Evolutionary conservation across 2,888 invertebrate genomes (phyloP).

Genomic region (Troides oblongomaculatus): DNA sequence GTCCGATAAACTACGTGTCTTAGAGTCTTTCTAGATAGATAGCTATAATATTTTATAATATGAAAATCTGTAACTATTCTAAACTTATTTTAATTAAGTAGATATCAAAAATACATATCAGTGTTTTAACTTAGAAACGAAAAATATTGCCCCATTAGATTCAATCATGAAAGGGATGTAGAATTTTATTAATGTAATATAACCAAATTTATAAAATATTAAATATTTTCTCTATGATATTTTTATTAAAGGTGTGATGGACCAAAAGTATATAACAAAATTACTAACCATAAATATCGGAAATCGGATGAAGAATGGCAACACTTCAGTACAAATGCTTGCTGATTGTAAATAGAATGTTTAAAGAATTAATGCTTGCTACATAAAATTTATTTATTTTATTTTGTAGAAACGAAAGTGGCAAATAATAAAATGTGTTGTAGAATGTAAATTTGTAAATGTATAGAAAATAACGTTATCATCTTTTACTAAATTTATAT

Average conservation of each 20-base stretch:
- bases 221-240: not conserved
- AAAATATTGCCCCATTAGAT: slow-evolving; percentile 6
- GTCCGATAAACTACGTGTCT: slow-evolving; percentile 67
- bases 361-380: slow-evolving; percentile 7
- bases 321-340: slow-evolving; percentile 13
- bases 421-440: slow-evolving; percentile 30
- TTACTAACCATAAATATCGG: not conserved
- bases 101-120: slow-evolving; percentile 41
- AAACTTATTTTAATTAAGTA: slow-evolving; percentile 27
- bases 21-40: slow-evolving; percentile 71
- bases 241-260: slow-evolving; percentile 17
- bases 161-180: slow-evolving; percentile 1
- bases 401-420: slow-evolving; percentile 6
- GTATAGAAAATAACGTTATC: slow-evolving; percentile 39
- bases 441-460: slow-evolving; percentile 35
- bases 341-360: slow-evolving; percentile 16
- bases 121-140: slow-evolving; percentile 30
- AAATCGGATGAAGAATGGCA: no score
- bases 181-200: slow-evolving; percentile 4
- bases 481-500: slow-evolving; percentile 56
- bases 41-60: slow-evolving; percentile 49
- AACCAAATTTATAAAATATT: slow-evolving; percentile 4
- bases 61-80: slow-evolving; percentile 36
- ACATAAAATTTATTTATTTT: slow-evolving; percentile 8
- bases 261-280: slow-evolving; percentile 14